Base-by-base conservation (phyloP, 92 coral and sea anemone genomes). In the Umimayanthus kanabou region DNA sequence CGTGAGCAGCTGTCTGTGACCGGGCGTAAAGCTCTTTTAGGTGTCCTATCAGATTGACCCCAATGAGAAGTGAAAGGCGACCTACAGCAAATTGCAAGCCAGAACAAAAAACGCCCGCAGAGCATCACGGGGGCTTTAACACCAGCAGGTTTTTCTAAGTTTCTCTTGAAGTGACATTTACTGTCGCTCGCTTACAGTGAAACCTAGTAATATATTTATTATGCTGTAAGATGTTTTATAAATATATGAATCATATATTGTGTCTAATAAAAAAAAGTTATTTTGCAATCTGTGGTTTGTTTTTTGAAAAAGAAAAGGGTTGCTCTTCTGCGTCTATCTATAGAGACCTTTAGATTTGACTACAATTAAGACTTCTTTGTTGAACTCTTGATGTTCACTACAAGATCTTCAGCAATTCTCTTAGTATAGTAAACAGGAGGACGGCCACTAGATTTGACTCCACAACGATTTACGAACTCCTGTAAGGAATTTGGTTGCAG, bases 201-300 rank as follows among this genome's bases (percentile, higher is more conserved):
- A 61, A 1, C 22, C 43, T 76, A 76, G 58, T 76, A 76, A 76
- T 76, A 76, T 76, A 76, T 76, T 76, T 76, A 43, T 76, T 23
- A 23, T 76, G 25, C 55, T 76, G 39, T 72, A 72, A 72, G 80
- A 25, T 40, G 53, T 40, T 42, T 53, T 76, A n/a, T 39, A 23
- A 76, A 76, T 76, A 72, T 26, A 76, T 76, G 58, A 22, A 42
- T 45, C 33, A 40, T 40, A 76, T 76, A 76, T 76, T 23, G 80
- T 76, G 80, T 76, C 26, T 20, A 40, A 76, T 43, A 40, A 74
- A 74, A 74, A 74, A 74, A 74, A 25, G 18, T n/a, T 71, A n/a
- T 71, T 73, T 73, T 73, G 77, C 15, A 2, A 76, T 39, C 39
- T n/a, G 14, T 20, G 42, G 23, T 73, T 14, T 22, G 11, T 74